Conservation (phyloP, 2,888 invertebrate genomes). For the Miltochrista miniata region DNA sequence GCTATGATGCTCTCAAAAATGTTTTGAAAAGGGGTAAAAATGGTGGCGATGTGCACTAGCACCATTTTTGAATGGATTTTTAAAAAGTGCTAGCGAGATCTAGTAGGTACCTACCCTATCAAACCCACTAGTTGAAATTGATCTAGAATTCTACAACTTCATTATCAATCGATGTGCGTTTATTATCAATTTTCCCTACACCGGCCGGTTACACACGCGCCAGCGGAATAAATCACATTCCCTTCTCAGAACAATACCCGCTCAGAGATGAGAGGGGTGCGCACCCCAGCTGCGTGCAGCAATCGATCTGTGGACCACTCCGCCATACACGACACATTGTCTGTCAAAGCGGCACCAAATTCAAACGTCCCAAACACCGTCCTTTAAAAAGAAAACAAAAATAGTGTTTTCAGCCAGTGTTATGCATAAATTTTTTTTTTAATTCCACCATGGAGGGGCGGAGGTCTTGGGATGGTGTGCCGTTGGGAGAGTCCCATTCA, state of each 20-base stretch:
- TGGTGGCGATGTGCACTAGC: too few species aligned
- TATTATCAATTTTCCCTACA: conserved; percentile 42
- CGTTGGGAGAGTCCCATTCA: conserved; percentile 76
- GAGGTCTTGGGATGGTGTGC: conserved; percentile 77
- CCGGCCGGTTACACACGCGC: conserved; percentile 54
- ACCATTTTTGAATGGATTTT: too few species aligned
- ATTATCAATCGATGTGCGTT: conserved; percentile 47
- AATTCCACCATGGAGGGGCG: conserved; percentile 71
- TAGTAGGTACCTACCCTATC: too few species aligned
- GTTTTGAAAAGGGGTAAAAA: too few species aligned
- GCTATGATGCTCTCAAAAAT: background rate
- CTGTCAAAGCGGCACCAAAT: conserved; percentile 63
- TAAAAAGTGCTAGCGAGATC: too few species aligned
- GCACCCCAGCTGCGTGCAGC: conserved; percentile 80
- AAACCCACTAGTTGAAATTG: background rate
- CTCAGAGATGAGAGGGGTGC: conserved; percentile 79
- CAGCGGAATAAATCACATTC: conserved; percentile 67
- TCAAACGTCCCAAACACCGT: conserved; percentile 41
- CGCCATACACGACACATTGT: conserved; percentile 61
- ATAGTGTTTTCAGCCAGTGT: conserved; percentile 46
- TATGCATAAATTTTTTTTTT: conserved; percentile 60
- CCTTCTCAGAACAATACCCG: conserved; percentile 72
- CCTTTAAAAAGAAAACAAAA: conserved; percentile 34
- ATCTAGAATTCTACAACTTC: conserved; percentile 15
- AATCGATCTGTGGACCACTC: conserved; percentile 79